phyloP scores from a whole-genome alignment of 1,140 invertebrate genomes.

The Euura lappo region DNA sequence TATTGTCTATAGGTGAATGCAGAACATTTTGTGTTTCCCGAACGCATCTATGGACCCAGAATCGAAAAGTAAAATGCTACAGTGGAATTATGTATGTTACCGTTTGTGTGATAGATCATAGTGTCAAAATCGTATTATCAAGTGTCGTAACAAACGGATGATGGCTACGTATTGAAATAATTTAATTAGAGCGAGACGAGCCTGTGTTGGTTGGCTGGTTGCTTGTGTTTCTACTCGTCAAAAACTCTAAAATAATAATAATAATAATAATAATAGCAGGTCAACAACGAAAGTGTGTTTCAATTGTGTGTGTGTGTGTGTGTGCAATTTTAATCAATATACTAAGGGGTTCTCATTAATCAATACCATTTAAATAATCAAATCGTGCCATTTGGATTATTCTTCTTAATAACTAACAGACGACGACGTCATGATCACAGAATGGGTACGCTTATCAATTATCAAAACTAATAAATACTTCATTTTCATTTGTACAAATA shows the following conservation, averaged over 20 bases:
- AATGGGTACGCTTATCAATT: constrained; percentile 42
- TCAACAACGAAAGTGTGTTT: neutral
- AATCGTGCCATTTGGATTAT: neutral
- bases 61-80: constrained; percentile 18
- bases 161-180: neutral
- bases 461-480: neutral
- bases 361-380: neutral
- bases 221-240: neutral
- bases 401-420: constrained; percentile 2
- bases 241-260: neutral
- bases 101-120: neutral
- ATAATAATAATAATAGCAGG: neutral
- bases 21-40: constrained; percentile 8
- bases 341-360: neutral
- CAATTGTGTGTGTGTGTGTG: neutral
- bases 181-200: neutral
- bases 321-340: neutral
- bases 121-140: neutral
- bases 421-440: constrained; percentile 42
- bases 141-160: neutral
- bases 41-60: constrained; percentile 1
- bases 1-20: constrained; percentile 3
- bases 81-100: constrained; percentile 19
- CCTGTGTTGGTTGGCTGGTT: neutral
- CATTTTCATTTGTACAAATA: too few relatives aligned